Base-by-base conservation (phyloP, 2,113 vertebrate species). In the Craseonycteris thonglongyai region DNA sequence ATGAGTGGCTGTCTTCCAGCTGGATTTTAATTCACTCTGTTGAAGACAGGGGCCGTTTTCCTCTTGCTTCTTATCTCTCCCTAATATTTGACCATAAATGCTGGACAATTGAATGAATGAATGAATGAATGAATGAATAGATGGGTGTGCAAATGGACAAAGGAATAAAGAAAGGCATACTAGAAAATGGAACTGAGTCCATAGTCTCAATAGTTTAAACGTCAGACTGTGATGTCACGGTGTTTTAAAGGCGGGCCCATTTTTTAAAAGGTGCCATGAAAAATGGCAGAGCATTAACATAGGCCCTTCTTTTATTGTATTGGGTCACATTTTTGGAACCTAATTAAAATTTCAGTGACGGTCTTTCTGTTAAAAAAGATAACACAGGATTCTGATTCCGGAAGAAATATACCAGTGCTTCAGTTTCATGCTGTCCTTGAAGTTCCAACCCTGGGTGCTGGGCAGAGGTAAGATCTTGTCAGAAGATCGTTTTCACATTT, bases 281-380 rank as follows among this genome's bases (percentile, higher is more conserved):
- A 28, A 76, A 15, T 9, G 13, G 24, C 56, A 14, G 33, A 87
- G 26, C 51, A 68, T 69, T 89, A 95, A 95, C 91, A 83, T 15
- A 83, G 38, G 8, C 4, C 79, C 83, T 87, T 82, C 68, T 93
- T 7, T 74, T 66, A 82, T 68, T 79, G 56, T 49, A 42, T 93
- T 38, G 6, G 58, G 19, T 93, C 58, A 18, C 68, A 74, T 63
- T 95, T 95, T 91, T 54, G 33, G n/a, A 87, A 74, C 35, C 42
- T 71, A 91, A 91, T 93, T 95, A 90, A 54, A 85, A 93, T 24
- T 78, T 51, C 65, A 91, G 14, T 82, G 42, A n/a, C 28, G 78
- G 38, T 7, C 38, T n/a, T 74, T 80, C 24, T 78, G 68, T 18
- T 0, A 2, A 18, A 69, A 19, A 59, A 58, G 6, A 7, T 26